Base-by-base conservation (phyloP, 2,888 invertebrate genomes). In the Strigamia crassipes region DNA sequence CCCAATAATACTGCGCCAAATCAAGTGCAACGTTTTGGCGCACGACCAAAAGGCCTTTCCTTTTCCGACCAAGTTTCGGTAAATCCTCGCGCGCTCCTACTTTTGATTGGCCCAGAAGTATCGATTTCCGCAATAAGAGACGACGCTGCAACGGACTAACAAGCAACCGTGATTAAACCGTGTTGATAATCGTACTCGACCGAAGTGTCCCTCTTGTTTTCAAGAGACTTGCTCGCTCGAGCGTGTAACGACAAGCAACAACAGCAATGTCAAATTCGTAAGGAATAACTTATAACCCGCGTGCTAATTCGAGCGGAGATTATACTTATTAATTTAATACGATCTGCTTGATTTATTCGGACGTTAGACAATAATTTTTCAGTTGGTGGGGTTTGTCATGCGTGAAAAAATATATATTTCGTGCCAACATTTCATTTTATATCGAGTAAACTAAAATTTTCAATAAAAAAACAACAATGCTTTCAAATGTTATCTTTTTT, bases 1-100 rank as follows among this genome's bases (percentile, higher is more conserved):
- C 56, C 56, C 56, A 56, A 56, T 56, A 56, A 56, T 56, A 56
- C 56, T 56, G 56, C 56, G 56, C 56, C 56, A 56, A 56, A 56
- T 56, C 56, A 56, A 56, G 56, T 56, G 56, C 15, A 56, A 56
- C 56, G 56, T 56, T 56, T 56, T 56, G 56, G 56, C 56, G 15
- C 56, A 18, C 56, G 56, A 56, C 56, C 56, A 56, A 56, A n/a
- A 56, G 56, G 21, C 56, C 21, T 56, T 56, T 27, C 27, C 27
- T 27, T 27, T 56, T 18, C 9, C 15, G 18, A 15, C 56, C 56
- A 56, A 56, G 56, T 56, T 56, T 56, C n/a, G 56, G 56, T 56
- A 56, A 56, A 56, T 56, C 56, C 56, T 56, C 56, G 56, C 56
- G 56, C 56, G 56, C n/a, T 56, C n/a, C 56, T 56, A 56, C 56